phyloP scores from a whole-genome alignment of 2,113 vertebrate species.

The Piprites chloris region DNA sequence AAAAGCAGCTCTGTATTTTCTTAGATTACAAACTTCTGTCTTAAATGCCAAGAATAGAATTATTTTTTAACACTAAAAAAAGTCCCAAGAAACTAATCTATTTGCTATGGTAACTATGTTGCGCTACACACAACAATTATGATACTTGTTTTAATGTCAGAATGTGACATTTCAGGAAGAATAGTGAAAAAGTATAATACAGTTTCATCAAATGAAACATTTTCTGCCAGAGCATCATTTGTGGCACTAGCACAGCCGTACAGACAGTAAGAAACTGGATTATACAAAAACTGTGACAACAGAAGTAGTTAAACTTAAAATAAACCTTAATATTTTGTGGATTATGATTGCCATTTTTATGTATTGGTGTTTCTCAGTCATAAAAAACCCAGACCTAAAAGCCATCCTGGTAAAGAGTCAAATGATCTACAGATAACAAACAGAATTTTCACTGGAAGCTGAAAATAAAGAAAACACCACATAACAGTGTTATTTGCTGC shows the following conservation, averaged over 20 bases:
- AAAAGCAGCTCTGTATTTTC: neutral
- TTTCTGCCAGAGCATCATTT: neutral
- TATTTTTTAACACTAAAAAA: neutral
- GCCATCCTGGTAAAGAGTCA: neutral
- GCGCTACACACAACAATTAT: neutral
- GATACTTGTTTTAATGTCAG: conserved; percentile 12
- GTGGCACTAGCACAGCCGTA: neutral
- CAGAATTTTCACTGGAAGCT: neutral
- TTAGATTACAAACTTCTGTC: neutral
- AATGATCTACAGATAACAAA: neutral
- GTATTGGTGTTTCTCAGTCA: neutral
- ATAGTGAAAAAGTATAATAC: neutral
- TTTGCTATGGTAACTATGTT: neutral
- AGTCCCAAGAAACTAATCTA: neutral
- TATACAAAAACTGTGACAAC: neutral
- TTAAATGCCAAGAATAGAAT: neutral
- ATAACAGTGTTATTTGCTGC: neutral
- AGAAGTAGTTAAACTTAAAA: neutral
- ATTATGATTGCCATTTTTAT: neutral
- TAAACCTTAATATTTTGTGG: neutral
- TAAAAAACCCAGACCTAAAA: neutral
- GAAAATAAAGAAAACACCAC: neutral
- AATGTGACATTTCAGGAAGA: conserved; percentile 26
- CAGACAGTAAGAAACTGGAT: neutral
- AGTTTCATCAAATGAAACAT: neutral